Base-by-base conservation (phyloP, 2,888 invertebrate species). In the Agrotis ipsilon region DNA sequence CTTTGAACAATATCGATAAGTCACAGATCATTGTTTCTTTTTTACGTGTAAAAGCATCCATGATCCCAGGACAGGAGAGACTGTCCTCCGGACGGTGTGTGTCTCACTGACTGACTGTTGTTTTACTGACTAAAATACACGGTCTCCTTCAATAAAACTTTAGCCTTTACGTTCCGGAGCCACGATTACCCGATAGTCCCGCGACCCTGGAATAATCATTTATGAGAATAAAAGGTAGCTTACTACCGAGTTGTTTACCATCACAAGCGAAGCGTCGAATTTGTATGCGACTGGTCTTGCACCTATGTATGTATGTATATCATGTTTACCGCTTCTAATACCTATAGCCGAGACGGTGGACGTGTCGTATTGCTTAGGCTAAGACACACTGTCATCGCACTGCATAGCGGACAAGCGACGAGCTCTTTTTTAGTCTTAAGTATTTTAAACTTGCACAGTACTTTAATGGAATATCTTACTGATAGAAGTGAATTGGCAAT, bases 321-420 rank as follows among this genome's bases (percentile, higher is more conserved):
- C 49, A 65, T 75, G 58, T 68, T 76, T 68, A 77, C 67, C 58
- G 65, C 66, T 65, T 60, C 58, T 78, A 78, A 81, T 78, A 78
- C 78, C 58, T 81, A 78, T 32, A 61, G 64, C 27, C 67, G 51
- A 78, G 82, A 43, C 71, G 55, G 71, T 43, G 60, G 63, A 65
- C 78, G 82, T 79, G 72, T 78, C 72, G 71, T 75, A 65, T 77
- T 78, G 68, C 55, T 80, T 32, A 55, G 55, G 55, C 55, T 55
- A 19, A n/a, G 32, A 19, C 32, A 55, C 55, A 32, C 32, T n/a
- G 13, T 3, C n/a, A 32, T 13, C 6, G 32, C 13, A 55, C 13
- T 1, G 32, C 54, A 32, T 16, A n/a, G n/a, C 19, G 14, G 13
- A 2, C n/a, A 2, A 14, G n/a, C 14, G n/a, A 32, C 14, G n/a